A percentile compares a stretch with the other conserved stretches of the same genome.
These are phyloP conservation scores for Halcyon malimbica DNA, from an alignment of 2,113 vertebrate species.

Conservation along the genomic window DNA sequence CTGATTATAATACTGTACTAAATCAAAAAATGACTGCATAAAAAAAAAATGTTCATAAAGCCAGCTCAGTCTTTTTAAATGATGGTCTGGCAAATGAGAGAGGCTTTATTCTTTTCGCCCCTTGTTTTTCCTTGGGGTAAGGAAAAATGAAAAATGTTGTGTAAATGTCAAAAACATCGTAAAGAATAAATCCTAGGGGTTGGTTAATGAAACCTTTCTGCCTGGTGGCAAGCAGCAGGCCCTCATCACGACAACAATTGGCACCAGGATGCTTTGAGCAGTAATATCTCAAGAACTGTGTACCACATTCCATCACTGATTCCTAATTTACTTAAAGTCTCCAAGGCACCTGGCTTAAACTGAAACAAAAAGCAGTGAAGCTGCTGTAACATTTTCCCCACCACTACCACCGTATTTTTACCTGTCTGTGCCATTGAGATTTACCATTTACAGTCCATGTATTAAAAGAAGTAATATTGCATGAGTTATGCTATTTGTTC, in stretches of 20 bases:
- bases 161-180: slow-evolving; percentile 70
- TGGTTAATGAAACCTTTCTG: slow-evolving; percentile 74
- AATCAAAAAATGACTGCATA: slow-evolving; percentile 49
- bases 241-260: slow-evolving; percentile 5
- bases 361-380: not conserved
- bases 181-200: slow-evolving; percentile 73
- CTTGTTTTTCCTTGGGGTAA: slow-evolving; percentile 67
- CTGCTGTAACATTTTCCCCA: not conserved
- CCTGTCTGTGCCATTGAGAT: not conserved
- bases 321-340: slow-evolving; percentile 24
- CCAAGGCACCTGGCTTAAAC: not conserved
- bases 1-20: slow-evolving; percentile 22
- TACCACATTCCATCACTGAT: slow-evolving; percentile 44
- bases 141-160: slow-evolving; percentile 69
- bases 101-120: slow-evolving; percentile 27
- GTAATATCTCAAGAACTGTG: slow-evolving; percentile 55
- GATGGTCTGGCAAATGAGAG: slow-evolving; percentile 19
- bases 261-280: slow-evolving; percentile 48
- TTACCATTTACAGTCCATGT: not conserved
- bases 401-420: not conserved
- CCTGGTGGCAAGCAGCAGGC: slow-evolving; percentile 58
- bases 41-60: slow-evolving; percentile 42
- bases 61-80: slow-evolving; percentile 41
- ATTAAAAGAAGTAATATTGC: not conserved
- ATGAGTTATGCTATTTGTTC: not conserved